Evolutionary conservation across 2,797 vertebrate species (phyloP).

Genomic region (Tokudaia tokunoshimensis): DNA sequence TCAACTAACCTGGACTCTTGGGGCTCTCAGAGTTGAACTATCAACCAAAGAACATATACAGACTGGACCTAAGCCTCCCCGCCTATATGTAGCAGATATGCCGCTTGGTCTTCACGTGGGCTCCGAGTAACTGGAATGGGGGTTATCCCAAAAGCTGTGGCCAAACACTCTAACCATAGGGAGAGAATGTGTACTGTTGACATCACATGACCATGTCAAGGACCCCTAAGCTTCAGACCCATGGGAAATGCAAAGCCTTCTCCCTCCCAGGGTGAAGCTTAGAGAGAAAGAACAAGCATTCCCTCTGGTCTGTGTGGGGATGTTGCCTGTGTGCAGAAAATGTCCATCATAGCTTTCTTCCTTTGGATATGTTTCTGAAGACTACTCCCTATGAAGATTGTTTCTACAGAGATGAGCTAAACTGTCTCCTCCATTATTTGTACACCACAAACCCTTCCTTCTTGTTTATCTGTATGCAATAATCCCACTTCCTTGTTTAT

Average conservation of each 20-base stretch:
- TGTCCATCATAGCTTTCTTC: not conserved
- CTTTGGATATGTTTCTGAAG: not conserved
- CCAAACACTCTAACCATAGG: not conserved
- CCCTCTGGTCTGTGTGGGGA: not conserved
- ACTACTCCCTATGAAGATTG: not conserved
- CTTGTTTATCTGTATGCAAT: not conserved
- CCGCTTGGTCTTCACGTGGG: not conserved
- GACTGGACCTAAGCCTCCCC: not conserved
- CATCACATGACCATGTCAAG: not conserved
- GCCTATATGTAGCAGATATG: not conserved
- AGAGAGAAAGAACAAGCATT: not conserved
- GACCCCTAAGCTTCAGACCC: not conserved
- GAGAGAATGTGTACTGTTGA: not conserved
- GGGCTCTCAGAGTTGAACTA: too few species aligned
- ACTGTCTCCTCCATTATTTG: not conserved
- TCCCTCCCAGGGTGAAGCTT: not conserved
- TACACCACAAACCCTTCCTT: not conserved
- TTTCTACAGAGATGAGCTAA: not conserved
- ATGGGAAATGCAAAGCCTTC: not conserved
- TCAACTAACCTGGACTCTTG: too few species aligned
- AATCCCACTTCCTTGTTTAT: not conserved
- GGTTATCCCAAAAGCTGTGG: not conserved
- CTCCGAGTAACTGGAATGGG: not conserved
- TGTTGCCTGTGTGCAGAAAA: not conserved
- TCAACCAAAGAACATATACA: too few species aligned